Percentiles rank a stretch among this genome's conserved stretches.
phyloP scores from a whole-genome alignment of 2,113 vertebrate species.

The Engystomops pustulosus region DNA sequence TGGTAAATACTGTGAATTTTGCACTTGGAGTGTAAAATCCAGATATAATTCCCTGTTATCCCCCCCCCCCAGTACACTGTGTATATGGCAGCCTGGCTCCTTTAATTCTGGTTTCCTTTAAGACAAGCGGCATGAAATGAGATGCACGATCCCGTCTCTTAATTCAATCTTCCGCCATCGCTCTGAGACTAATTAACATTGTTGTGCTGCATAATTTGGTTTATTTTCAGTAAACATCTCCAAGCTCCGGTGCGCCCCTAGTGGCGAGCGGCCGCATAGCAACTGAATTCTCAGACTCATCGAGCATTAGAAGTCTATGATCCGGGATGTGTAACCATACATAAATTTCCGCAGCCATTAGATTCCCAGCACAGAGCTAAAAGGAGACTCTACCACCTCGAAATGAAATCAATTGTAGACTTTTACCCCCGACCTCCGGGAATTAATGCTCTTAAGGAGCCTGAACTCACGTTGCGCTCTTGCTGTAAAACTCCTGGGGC shows the following conservation, averaged over 20 bases:
- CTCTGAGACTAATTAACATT: not conserved
- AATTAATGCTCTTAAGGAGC: not conserved
- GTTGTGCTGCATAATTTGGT: not conserved
- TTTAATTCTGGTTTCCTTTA: not conserved
- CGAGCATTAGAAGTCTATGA: not conserved
- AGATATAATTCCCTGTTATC: no score
- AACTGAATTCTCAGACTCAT: not conserved
- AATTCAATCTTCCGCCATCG: not conserved
- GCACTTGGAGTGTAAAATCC: not conserved
- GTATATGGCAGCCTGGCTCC: no score
- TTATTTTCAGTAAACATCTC: slow-evolving; percentile 14
- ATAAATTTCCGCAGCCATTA: not conserved
- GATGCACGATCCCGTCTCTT: not conserved
- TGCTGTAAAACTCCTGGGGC: not conserved
- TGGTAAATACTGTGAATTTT: no score
- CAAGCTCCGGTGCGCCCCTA: not conserved
- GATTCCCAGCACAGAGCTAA: not conserved
- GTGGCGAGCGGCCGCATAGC: not conserved
- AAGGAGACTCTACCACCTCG: not conserved
- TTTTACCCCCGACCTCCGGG: not conserved
- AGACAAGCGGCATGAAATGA: not conserved
- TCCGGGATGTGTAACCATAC: not conserved
- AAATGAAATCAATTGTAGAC: not conserved
- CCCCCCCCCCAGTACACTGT: no score
- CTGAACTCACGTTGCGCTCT: not conserved